Conservation (phyloP, 2,797 vertebrate species). For the Poeciliopsis presidionis region DNA sequence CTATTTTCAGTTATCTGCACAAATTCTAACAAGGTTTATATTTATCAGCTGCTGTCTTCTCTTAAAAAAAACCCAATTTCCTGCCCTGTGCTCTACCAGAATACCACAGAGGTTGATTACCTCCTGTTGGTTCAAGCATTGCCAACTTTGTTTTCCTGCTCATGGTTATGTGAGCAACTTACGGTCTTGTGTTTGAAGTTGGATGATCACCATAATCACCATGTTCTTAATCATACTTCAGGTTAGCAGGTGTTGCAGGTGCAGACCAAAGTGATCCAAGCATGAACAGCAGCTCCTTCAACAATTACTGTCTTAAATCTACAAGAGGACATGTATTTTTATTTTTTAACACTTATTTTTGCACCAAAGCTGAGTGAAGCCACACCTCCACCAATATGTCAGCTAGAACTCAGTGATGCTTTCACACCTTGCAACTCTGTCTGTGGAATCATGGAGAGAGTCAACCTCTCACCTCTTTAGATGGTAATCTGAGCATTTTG, state of each 20-base stretch:
- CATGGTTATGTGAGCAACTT: slow-evolving; percentile 6
- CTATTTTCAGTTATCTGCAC: neutral
- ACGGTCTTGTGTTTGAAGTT: slow-evolving; percentile 12
- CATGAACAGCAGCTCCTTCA: slow-evolving; percentile 14
- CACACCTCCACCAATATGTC: neutral
- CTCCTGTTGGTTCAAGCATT: neutral
- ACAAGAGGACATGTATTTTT: neutral
- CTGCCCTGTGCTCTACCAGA: neutral
- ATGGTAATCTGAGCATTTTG: neutral
- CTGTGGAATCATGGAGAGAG: neutral
- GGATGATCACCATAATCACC: slow-evolving; percentile 15
- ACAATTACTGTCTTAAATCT: slow-evolving; percentile 11
- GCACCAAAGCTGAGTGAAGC: neutral
- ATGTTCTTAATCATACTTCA: slow-evolving; percentile 8
- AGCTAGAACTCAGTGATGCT: neutral
- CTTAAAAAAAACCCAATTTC: neutral
- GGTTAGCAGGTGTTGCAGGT: slow-evolving; percentile 33
- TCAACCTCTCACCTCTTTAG: neutral
- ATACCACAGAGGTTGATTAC: neutral
- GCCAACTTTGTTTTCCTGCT: slow-evolving; percentile 9
- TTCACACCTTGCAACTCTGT: neutral
- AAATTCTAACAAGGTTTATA: neutral
- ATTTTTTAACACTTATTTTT: neutral
- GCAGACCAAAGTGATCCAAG: slow-evolving; percentile 24
- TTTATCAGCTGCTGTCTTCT: neutral